These are phyloP conservation scores for Gortyna flavago DNA, from an alignment of 2,888 invertebrate species.

Conservation along the genomic window DNA sequence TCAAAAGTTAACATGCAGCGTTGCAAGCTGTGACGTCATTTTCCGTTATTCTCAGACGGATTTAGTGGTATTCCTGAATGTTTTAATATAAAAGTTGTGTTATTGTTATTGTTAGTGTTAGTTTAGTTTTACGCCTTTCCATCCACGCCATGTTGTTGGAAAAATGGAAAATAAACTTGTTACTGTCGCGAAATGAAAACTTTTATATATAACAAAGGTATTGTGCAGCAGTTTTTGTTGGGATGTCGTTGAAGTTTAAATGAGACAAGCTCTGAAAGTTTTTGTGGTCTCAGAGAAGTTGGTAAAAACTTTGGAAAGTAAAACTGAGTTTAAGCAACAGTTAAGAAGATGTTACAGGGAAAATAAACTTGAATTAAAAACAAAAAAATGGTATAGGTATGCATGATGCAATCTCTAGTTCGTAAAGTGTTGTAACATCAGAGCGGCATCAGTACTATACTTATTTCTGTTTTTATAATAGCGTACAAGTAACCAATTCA, in stretches of 20 bases:
- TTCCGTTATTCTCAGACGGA: conserved; percentile 4
- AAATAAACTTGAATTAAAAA: background rate
- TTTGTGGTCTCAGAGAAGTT: conserved; percentile 10
- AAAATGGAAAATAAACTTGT: conserved; percentile 53
- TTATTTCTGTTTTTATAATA: background rate
- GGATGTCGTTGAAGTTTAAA: conserved; percentile 26
- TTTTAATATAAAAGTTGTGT: conserved; percentile 55
- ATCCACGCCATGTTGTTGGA: conserved; percentile 22
- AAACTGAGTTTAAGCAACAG: background rate
- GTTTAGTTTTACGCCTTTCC: conserved; percentile 35
- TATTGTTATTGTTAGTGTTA: conserved; percentile 32
- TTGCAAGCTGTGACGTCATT: conserved; percentile 1
- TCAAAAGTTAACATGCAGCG: background rate
- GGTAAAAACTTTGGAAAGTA: background rate
- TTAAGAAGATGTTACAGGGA: background rate
- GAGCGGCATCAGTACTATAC: background rate
- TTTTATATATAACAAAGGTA: conserved; percentile 36
- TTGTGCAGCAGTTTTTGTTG: conserved; percentile 37
- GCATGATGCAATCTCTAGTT: background rate
- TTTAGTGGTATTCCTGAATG: conserved; percentile 33
- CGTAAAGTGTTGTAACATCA: background rate
- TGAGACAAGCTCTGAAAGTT: conserved; percentile 37
- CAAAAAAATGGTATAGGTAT: background rate
- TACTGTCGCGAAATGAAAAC: conserved; percentile 48
- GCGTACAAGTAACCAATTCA: background rate